A percentile compares a stretch with the other conserved stretches of the same genome.
Conservation (phyloP, 2,888 invertebrate genomes). For the Orthonychiurus folsomi region DNA sequence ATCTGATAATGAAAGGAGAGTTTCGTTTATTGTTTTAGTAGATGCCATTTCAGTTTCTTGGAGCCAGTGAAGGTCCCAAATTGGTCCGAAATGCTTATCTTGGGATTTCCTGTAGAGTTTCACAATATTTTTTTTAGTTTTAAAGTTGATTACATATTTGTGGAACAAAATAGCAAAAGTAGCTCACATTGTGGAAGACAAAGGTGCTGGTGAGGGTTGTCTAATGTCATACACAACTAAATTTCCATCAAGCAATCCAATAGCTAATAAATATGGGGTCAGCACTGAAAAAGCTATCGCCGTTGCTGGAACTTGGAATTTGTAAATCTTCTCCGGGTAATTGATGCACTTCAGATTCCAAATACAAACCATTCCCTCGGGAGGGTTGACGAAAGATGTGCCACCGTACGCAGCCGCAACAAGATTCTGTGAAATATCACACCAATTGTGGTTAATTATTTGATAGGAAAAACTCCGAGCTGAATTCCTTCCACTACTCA, state of each 20-base stretch:
- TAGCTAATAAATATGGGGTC: slow-evolving; percentile 62
- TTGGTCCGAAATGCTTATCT: slow-evolving; percentile 35
- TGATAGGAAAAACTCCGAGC: too few species aligned
- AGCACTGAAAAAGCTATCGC: slow-evolving; percentile 58
- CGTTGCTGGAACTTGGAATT: slow-evolving; percentile 57
- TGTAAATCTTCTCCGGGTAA: slow-evolving; percentile 59
- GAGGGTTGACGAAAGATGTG: slow-evolving; percentile 48
- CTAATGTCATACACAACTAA: slow-evolving; percentile 64
- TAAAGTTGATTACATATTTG: neutral
- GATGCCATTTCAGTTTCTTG: slow-evolving; percentile 25
- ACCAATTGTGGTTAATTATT: neutral
- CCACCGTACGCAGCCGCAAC: slow-evolving; percentile 68
- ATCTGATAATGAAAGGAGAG: slow-evolving; percentile 34
- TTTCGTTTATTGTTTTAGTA: slow-evolving; percentile 27
- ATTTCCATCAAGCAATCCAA: slow-evolving; percentile 65
- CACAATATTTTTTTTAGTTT: neutral
- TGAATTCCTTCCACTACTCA: too few species aligned
- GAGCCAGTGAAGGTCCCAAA: slow-evolving; percentile 39
- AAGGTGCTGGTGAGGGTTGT: slow-evolving; percentile 10
- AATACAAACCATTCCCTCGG: slow-evolving; percentile 58
- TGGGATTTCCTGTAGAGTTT: slow-evolving; percentile 2
- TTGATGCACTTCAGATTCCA: slow-evolving; percentile 70
- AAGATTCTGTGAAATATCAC: slow-evolving; percentile 48
- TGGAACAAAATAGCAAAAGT: slow-evolving; percentile 4
- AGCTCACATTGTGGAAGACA: slow-evolving; percentile 20